phyloP scores from a whole-genome alignment of 2,888 invertebrate genomes.

The Eretmocerus hayati region DNA sequence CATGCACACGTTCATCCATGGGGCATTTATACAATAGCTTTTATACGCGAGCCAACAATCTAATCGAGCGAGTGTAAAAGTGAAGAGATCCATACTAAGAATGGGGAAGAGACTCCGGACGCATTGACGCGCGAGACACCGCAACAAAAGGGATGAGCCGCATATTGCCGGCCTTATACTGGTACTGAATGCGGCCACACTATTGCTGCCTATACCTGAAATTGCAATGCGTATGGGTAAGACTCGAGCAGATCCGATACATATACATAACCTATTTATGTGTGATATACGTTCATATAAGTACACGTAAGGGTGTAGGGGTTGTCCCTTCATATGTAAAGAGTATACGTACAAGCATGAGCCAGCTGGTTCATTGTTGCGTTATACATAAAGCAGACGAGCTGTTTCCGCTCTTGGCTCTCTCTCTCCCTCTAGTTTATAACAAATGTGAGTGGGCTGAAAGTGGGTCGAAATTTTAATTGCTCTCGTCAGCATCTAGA shows the following conservation, averaged over 20 bases:
- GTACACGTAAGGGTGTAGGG: slow-evolving; percentile 34
- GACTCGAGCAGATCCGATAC: neutral
- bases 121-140: slow-evolving; percentile 47
- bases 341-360: slow-evolving; percentile 34
- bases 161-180: slow-evolving; percentile 13
- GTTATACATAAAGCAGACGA: slow-evolving; percentile 31
- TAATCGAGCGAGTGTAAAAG: slow-evolving; percentile 22
- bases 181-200: slow-evolving; percentile 10
- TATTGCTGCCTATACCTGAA: neutral
- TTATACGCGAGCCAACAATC: slow-evolving; percentile 10
- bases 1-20: neutral
- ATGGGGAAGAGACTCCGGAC: slow-evolving; percentile 29
- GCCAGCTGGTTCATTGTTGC: slow-evolving; percentile 48
- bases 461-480: slow-evolving; percentile 22
- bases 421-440: neutral
- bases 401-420: slow-evolving; percentile 4
- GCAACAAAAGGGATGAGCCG: slow-evolving; percentile 44
- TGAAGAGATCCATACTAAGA: slow-evolving; percentile 14
- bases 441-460: too few species aligned
- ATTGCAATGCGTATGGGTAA: slow-evolving; percentile 19
- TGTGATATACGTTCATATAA: slow-evolving; percentile 7
- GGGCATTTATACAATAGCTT: too few species aligned
- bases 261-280: neutral
- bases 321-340: neutral
- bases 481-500: too few species aligned